Evolutionary conservation across 1,140 invertebrate species (phyloP).

Genomic region (Lepidurus packardi): DNA sequence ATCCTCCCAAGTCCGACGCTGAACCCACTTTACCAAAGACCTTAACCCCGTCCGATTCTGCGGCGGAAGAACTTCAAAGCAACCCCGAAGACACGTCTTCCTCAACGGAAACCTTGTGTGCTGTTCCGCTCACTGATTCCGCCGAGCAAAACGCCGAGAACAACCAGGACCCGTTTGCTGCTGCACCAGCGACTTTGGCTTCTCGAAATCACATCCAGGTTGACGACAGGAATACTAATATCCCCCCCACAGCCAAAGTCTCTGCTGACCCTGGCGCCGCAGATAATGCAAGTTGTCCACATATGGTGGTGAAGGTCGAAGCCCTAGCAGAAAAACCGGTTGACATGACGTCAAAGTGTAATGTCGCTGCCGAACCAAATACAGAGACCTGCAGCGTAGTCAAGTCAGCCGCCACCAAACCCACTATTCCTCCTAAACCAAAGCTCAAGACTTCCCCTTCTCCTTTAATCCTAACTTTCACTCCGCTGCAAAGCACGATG

Average conservation of each 20-base stretch:
- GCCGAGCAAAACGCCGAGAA: background rate
- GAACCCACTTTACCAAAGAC: background rate
- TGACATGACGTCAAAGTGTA: constrained; percentile 12
- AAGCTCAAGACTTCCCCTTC: background rate
- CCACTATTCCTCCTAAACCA: background rate
- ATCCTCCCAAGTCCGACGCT: background rate
- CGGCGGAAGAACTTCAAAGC: background rate
- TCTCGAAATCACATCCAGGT: constrained; percentile 27
- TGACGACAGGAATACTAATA: background rate
- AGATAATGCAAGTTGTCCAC: background rate
- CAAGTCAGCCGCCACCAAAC: background rate
- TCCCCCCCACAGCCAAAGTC: background rate
- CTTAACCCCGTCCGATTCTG: background rate
- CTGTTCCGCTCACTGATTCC: constrained; percentile 20
- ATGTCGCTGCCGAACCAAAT: constrained; percentile 11
- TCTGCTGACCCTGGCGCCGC: background rate
- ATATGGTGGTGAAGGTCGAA: constrained; percentile 14
- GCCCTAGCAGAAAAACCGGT: background rate
- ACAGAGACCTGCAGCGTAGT: background rate
- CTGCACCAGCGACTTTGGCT: constrained; percentile 7
- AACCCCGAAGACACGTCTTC: constrained; percentile 12
- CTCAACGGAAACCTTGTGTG: constrained; percentile 32
- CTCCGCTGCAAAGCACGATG: background rate
- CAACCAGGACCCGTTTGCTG: background rate
- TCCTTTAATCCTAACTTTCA: constrained; percentile 2